Base-by-base conservation (phyloP, 2,113 vertebrate species). In the Beaufortia kweichowensis region DNA sequence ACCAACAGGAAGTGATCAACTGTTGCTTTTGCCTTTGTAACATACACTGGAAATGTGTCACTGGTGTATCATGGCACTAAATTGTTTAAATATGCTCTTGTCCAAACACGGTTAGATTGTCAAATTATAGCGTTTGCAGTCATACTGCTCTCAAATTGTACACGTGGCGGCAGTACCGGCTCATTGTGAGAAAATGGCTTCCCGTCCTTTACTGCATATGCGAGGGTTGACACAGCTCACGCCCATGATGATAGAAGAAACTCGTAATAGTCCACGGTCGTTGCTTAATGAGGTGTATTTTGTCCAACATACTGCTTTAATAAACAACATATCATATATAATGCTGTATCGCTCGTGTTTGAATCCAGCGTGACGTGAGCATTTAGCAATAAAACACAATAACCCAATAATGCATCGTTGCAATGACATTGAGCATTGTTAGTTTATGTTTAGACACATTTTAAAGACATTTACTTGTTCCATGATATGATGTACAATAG, bases 1-100 rank as follows among this genome's bases (percentile, higher is more conserved):
- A 59, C 78, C 56, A 64, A 19, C 78, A 83, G 81, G 81, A 83
- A 83, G 81, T 80, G 78, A 53, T 62, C 77, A 82, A 82, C 81
- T 79, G 81, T 82, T 82, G 77, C 77, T 31, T n/a, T 65, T 73
- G 76, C 77, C 57, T 41, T 46, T 75, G 77, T 35, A n/a, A 39
- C 15, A 64, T 39, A 28, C 43, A 53, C 29, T 53, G 48, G 19
- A 21, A 29, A 50, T 59, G 50, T 66, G 59, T 56, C 39, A 24
- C 56, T 26, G 60, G 33, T 53, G 24, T 53, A 31, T 59, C 48
- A 21, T 41, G 6, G 29, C 31, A 4, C 10, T 12, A 26, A 28
- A 56, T 64, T 41, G 60, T 9, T 39, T 31, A 56, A 12, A 31
- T 69, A 33, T 35, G 19, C 24, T 57, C 6, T 53, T n/a, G n/a